Conservation (phyloP, 2,888 invertebrate genomes). For the Nomada lathburiana region DNA sequence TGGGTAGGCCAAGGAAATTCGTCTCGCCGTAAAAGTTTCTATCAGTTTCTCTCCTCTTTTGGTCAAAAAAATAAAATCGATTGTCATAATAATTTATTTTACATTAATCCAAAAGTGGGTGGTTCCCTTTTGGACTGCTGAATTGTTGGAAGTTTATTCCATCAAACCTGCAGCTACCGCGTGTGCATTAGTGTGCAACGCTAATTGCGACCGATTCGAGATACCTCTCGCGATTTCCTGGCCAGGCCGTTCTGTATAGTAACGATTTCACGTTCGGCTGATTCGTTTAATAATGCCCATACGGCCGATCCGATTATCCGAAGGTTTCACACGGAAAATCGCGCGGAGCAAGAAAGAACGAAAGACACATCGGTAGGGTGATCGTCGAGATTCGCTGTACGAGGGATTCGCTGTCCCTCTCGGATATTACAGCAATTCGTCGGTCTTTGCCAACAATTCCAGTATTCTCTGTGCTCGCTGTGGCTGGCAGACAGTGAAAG, state of each 20-base stretch:
- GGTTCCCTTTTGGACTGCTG: too few relatives aligned
- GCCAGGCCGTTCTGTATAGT: background rate
- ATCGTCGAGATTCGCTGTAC: background rate
- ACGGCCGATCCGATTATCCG: constrained; percentile 3
- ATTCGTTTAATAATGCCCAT: constrained; percentile 9
- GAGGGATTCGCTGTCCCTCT: constrained; percentile 1
- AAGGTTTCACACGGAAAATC: background rate
- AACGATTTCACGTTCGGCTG: constrained; percentile 13
- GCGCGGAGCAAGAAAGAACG: background rate
- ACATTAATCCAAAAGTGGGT: too few relatives aligned
- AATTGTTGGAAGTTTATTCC: too few relatives aligned
- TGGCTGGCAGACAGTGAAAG: constrained; percentile 74
- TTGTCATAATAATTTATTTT: too few relatives aligned
- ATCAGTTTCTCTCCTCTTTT: too few relatives aligned
- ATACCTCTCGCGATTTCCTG: constrained; percentile 16
- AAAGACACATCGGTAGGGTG: constrained; percentile 3
- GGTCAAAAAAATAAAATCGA: too few relatives aligned
- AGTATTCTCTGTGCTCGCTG: constrained; percentile 56
- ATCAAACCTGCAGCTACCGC: too few relatives aligned
- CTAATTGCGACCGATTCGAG: background rate
- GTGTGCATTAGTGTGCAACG: background rate
- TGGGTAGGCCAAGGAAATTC: too few relatives aligned
- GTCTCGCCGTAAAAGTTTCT: too few relatives aligned
- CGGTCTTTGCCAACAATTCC: constrained; percentile 59
- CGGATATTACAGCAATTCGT: constrained; percentile 51